Percentiles rank a stretch among this genome's conserved stretches.
Evolutionary conservation across 2,797 vertebrate species (phyloP).

Genomic region (Nothura maculosa): DNA sequence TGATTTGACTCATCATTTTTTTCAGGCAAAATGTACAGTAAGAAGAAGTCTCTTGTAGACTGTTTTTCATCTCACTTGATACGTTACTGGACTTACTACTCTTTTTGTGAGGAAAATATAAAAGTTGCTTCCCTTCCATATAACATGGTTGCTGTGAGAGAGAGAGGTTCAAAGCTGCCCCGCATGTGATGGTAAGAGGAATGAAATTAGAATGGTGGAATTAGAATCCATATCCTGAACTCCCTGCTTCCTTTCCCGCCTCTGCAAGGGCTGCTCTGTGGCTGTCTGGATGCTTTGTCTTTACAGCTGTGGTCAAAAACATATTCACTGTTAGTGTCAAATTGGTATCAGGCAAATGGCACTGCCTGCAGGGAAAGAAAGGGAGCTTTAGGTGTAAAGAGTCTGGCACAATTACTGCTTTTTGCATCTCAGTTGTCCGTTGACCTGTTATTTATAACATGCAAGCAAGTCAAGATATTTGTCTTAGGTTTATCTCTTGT

Average conservation of each 20-base stretch:
- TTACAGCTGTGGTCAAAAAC: not conserved
- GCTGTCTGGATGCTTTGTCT: not conserved
- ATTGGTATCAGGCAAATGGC: not conserved
- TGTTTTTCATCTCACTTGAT: not conserved
- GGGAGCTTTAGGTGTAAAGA: not conserved
- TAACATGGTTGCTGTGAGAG: not conserved
- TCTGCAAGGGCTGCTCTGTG: not conserved
- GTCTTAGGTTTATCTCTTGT: not conserved
- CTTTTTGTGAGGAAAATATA: constrained; percentile 31
- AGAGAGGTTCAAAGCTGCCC: not conserved
- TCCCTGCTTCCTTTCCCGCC: not conserved
- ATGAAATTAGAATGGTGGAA: not conserved
- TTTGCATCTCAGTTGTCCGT: not conserved
- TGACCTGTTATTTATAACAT: not conserved
- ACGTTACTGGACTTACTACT: not conserved
- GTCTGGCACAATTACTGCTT: not conserved
- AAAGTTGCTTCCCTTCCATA: not conserved
- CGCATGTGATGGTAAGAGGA: not conserved
- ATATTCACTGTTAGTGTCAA: not conserved
- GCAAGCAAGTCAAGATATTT: not conserved
- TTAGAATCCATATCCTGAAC: not conserved
- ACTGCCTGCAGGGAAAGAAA: not conserved
- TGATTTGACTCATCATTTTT: not conserved
- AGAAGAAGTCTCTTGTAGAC: constrained; percentile 3
- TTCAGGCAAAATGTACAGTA: not conserved